Conservation (phyloP, 35 echinoderm and acorn worm species). For the Nesometra sesokonis region DNA sequence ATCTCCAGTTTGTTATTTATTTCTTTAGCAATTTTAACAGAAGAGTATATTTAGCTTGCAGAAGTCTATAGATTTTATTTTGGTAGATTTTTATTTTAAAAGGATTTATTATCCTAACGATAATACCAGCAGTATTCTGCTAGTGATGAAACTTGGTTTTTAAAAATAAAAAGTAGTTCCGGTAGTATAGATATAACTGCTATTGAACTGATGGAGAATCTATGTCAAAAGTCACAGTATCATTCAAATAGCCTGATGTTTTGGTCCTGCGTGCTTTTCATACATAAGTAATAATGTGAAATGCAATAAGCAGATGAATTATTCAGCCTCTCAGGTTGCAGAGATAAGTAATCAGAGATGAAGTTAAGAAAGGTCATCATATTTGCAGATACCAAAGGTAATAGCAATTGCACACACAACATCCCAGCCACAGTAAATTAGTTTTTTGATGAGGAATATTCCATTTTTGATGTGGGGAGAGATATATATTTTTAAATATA, state of each 20-base stretch:
- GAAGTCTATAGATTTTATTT: too few species aligned
- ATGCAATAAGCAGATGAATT: background rate
- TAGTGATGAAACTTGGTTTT: background rate
- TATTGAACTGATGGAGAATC: background rate
- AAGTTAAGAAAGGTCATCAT: background rate
- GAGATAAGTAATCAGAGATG: background rate
- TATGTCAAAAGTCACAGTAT: background rate
- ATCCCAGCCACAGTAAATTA: background rate
- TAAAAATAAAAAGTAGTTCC: background rate
- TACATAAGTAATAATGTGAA: background rate
- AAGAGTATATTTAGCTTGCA: too few species aligned
- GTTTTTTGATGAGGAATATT: background rate
- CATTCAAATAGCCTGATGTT: background rate
- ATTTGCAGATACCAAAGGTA: background rate
- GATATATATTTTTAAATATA: too few species aligned
- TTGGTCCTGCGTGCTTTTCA: background rate
- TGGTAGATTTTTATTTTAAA: too few species aligned
- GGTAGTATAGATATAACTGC: background rate
- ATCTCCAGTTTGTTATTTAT: too few species aligned
- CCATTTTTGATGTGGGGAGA: background rate
- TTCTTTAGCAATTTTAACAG: too few species aligned
- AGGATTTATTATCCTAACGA: too few species aligned
- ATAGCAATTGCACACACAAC: background rate
- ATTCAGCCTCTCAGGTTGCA: background rate
- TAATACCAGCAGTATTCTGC: too few species aligned